A percentile compares a stretch with the other conserved stretches of the same genome.
These are phyloP conservation scores for Acanthis flammea DNA, from an alignment of 2,797 vertebrate genomes.

Conservation along the genomic window DNA sequence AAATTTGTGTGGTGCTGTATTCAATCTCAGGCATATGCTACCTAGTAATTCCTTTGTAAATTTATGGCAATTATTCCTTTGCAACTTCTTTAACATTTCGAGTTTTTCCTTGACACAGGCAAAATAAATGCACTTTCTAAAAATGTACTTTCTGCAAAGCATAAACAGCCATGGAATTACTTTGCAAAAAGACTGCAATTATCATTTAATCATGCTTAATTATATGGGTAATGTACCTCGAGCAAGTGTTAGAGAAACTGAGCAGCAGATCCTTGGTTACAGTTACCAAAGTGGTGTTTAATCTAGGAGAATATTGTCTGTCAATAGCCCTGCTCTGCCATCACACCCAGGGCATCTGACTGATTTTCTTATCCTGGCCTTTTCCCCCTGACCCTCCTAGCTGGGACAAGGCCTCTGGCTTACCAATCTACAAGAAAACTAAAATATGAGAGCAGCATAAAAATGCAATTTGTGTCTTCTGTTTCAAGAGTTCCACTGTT, in stretches of 20 bases:
- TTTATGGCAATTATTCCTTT: slow-evolving; percentile 35
- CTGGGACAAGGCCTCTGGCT: neutral
- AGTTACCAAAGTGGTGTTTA: neutral
- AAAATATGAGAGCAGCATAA: neutral
- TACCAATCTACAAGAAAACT: neutral
- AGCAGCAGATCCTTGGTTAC: neutral
- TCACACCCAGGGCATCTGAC: neutral
- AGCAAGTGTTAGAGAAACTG: slow-evolving; percentile 57
- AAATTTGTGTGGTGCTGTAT: neutral
- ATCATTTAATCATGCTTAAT: slow-evolving; percentile 67
- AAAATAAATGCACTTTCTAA: slow-evolving; percentile 32
- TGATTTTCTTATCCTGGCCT: neutral
- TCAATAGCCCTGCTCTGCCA: neutral
- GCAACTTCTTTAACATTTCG: slow-evolving; percentile 24
- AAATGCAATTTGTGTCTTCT: neutral
- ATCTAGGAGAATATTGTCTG: neutral
- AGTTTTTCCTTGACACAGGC: slow-evolving; percentile 4
- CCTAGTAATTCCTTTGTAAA: slow-evolving; percentile 21
- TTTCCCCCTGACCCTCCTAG: neutral
- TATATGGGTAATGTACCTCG: slow-evolving; percentile 61
- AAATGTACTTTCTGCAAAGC: neutral
- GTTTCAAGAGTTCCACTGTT: neutral
- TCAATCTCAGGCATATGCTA: neutral
- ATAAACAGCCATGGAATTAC: slow-evolving; percentile 58
- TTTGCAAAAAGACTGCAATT: slow-evolving; percentile 52